A percentile compares a stretch with the other conserved stretches of the same genome.
Evolutionary conservation across 2,888 invertebrate genomes (phyloP).

Genomic region (Pecten maximus): DNA sequence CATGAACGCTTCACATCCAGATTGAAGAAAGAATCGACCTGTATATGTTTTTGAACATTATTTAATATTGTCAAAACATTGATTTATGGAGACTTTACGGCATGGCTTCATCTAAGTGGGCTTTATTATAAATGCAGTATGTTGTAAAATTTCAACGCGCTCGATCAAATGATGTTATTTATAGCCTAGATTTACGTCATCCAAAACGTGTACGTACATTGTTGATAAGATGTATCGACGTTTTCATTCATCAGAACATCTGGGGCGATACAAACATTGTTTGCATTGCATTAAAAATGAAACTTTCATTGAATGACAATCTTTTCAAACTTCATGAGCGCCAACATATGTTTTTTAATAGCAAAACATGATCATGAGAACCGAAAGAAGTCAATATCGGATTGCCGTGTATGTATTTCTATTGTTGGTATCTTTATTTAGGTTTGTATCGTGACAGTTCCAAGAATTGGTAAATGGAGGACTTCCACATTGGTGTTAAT

Average conservation of each 20-base stretch:
- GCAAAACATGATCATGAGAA: too few species aligned
- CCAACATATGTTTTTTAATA: too few species aligned
- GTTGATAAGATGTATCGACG: neutral
- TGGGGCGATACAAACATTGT: neutral
- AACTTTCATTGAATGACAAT: neutral
- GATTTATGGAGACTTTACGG: neutral
- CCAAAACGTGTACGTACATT: too few species aligned
- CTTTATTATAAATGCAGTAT: neutral
- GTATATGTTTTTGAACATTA: neutral
- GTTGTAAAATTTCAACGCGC: neutral
- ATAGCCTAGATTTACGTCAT: neutral
- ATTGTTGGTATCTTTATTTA: too few species aligned
- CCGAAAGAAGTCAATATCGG: too few species aligned
- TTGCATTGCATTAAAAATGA: neutral
- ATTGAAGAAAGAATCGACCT: neutral
- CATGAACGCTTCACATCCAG: neutral
- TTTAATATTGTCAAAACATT: neutral
- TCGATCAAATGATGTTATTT: neutral
- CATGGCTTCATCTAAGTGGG: too few species aligned
- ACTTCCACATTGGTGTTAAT: too few species aligned
- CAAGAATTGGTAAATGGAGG: too few species aligned
- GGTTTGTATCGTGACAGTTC: too few species aligned
- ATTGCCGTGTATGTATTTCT: too few species aligned
- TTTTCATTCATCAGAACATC: neutral
- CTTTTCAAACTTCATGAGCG: too few species aligned